Base-by-base conservation (phyloP, 2,113 vertebrate genomes). In the Colaptes auratus region DNA sequence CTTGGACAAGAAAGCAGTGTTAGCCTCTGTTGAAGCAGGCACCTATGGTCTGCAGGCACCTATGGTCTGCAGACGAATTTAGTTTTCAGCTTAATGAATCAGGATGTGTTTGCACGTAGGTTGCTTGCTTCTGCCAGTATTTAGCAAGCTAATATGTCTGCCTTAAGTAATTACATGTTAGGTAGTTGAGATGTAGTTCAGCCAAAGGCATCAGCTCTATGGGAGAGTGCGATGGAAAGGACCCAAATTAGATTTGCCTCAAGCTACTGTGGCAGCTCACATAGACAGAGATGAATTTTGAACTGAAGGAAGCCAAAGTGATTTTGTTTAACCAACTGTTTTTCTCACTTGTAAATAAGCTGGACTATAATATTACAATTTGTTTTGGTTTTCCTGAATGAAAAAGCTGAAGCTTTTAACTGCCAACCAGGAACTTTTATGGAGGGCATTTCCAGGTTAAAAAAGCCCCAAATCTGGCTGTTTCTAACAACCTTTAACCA, bases 371-470 rank as follows among this genome's bases (percentile, higher is more conserved):
- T 42, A 78, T 53, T 59, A 44, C 77, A 80, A 89, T 95, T 92
- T 85, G 72, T 91, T 89, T 83, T 80, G 88, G 53, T 92, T 96
- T 96, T 92, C 79, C 87, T 91, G 65, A 71, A 25, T 83, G 56
- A 91, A 77, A 95, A 78, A 48, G 66, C 60, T 90, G 11, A 64
- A 77, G 69, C 56, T 77, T 88, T 76, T 70, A 83, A 82, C 42
- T 71, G 31, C 65, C 18, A 44, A 30, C 12, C 7, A 30, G 65
- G 80, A 83, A 58, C 71, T 88, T 88, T 89, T 93, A 94, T 48
- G 31, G 82, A 80, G 82, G 61, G 61, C 70, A 75, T 92, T 96
- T 94, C 69, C 65, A 75, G 56, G 58, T 93, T 87, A 63, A 86
- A 77, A 88, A 76, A 89, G 36, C 82, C 55, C 28, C 18, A 23